Percentiles rank a stretch among this genome's conserved stretches.
These are phyloP conservation scores for Poecilus cupreus DNA, from an alignment of 2,888 invertebrate species.

Conservation along the genomic window DNA sequence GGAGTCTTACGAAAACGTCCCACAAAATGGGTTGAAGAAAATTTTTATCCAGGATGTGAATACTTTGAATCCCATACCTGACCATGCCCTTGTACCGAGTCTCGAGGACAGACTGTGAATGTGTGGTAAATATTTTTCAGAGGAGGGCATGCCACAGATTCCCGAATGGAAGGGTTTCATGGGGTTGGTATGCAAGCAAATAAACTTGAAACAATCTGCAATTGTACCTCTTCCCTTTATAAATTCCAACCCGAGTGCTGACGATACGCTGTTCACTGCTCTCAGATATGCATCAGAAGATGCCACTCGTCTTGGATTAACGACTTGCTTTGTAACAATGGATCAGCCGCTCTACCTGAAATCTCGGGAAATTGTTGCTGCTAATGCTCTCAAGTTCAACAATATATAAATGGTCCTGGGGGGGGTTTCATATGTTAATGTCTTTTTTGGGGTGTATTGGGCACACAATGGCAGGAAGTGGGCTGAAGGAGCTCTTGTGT, in stretches of 20 bases:
- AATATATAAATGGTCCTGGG: neutral
- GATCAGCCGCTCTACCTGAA: slow-evolving; percentile 58
- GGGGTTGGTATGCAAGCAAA: slow-evolving; percentile 9
- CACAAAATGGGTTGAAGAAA: slow-evolving; percentile 29
- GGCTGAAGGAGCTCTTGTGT: neutral
- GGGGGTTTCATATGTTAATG: neutral
- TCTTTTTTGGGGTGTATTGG: neutral
- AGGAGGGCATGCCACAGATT: slow-evolving; percentile 1
- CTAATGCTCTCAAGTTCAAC: neutral
- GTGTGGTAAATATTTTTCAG: slow-evolving; percentile 29
- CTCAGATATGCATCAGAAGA: slow-evolving; percentile 58
- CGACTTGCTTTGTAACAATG: slow-evolving; percentile 63
- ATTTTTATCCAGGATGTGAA: slow-evolving; percentile 19
- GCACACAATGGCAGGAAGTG: neutral
- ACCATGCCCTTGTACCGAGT: slow-evolving; percentile 42
- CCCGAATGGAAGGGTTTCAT: slow-evolving; percentile 49
- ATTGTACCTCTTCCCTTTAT: slow-evolving; percentile 61
- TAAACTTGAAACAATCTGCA: slow-evolving; percentile 42
- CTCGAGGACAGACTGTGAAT: slow-evolving; percentile 49
- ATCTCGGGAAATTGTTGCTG: neutral
- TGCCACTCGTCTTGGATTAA: slow-evolving; percentile 46
- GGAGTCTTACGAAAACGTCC: slow-evolving; percentile 62
- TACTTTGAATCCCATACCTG: slow-evolving; percentile 17
- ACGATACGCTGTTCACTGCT: slow-evolving; percentile 60
- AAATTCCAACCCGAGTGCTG: slow-evolving; percentile 24